Conservation (phyloP, 2,888 invertebrate genomes). For the Rhagium mordax region DNA sequence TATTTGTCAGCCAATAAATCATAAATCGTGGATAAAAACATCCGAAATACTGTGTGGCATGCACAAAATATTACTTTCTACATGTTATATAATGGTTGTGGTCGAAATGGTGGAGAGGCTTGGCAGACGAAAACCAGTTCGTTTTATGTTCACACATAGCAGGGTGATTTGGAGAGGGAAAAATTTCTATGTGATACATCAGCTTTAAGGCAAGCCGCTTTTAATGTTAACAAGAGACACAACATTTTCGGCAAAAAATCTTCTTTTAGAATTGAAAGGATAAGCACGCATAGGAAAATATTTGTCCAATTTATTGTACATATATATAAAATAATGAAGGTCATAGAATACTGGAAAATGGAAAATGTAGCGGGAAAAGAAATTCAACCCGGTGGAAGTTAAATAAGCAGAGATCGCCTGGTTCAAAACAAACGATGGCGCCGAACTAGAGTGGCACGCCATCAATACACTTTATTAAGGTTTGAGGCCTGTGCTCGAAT, state of each 20-base stretch:
- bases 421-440: slow-evolving; percentile 42
- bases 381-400: not conserved
- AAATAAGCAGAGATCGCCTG: not conserved
- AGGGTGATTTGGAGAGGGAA: too few relatives aligned
- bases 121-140: not conserved
- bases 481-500: slow-evolving; percentile 42
- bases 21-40: slow-evolving; percentile 1
- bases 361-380: not conserved
- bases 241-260: too few relatives aligned
- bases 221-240: too few relatives aligned
- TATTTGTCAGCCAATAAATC: slow-evolving; percentile 37
- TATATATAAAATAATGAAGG: not conserved
- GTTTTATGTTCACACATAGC: not conserved
- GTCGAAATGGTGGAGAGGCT: not conserved
- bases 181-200: too few relatives aligned
- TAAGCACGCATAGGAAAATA: too few relatives aligned
- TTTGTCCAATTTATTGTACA: too few relatives aligned
- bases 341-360: not conserved
- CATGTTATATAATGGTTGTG: not conserved
- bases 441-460: slow-evolving; percentile 50
- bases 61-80: not conserved
- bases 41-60: not conserved
- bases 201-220: too few relatives aligned
- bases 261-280: too few relatives aligned
- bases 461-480: slow-evolving; percentile 55